phyloP scores from a whole-genome alignment of 2,797 vertebrate species.

The Siniperca undulata region DNA sequence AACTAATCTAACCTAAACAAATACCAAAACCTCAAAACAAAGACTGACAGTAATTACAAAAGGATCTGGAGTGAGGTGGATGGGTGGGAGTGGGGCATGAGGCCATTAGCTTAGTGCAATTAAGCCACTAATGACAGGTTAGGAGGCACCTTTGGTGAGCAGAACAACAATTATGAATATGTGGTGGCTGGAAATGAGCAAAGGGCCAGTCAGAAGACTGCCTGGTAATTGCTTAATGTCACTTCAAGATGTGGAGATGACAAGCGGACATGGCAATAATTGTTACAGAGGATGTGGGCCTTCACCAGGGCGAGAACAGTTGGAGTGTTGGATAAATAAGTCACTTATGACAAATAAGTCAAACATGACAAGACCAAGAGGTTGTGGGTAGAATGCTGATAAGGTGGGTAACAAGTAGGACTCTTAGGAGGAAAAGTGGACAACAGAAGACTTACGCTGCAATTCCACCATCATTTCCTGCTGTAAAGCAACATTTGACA shows the following conservation, averaged over 20 bases:
- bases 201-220: slow-evolving; percentile 36
- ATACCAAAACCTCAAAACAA: slow-evolving; percentile 38
- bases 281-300: slow-evolving; percentile 38
- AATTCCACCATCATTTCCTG: slow-evolving; percentile 49
- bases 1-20: slow-evolving; percentile 41
- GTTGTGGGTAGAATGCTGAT: slow-evolving; percentile 39
- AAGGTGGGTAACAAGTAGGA: slow-evolving; percentile 14
- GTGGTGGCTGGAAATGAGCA: slow-evolving; percentile 52
- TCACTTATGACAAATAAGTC: slow-evolving; percentile 16
- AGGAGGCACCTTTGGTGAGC: slow-evolving; percentile 55
- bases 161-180: slow-evolving; percentile 65
- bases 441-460: slow-evolving; percentile 9
- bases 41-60: slow-evolving; percentile 39
- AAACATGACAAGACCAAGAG: slow-evolving; percentile 33
- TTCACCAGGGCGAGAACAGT: slow-evolving; percentile 28
- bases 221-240: slow-evolving; percentile 62
- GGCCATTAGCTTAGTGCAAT: slow-evolving; percentile 61
- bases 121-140: slow-evolving; percentile 69
- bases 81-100: slow-evolving; percentile 3
- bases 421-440: slow-evolving; percentile 14
- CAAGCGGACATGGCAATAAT: slow-evolving; percentile 22
- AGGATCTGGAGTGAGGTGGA: slow-evolving; percentile 22
- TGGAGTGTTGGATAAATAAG: slow-evolving; percentile 55
- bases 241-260: slow-evolving; percentile 44
- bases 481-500: slow-evolving; percentile 30